Base-by-base conservation (phyloP, 2,113 vertebrate genomes). In the Speoplatyrhinus poulsoni region DNA sequence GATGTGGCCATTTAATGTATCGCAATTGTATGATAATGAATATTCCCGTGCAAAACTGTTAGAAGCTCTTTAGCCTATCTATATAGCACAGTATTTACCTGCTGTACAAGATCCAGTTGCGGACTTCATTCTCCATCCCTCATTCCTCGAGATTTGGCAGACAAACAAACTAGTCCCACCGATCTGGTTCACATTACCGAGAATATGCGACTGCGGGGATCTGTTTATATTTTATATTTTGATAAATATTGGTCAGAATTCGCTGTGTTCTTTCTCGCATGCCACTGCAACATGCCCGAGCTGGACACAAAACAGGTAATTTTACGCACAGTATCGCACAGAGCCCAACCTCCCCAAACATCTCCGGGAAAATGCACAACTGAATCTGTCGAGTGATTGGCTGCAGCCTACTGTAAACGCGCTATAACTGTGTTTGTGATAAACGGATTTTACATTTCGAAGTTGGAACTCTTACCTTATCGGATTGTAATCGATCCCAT, bases 241-340 rank as follows among this genome's bases (percentile, higher is more conserved):
- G 5, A 6, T 41, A 6, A 41, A 41, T 41, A 41, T 7, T 41
- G 4, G 36, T 5, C 36, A 41, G 36, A 6, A 41, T 41, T 41
- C 36, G 36, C 36, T 41, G 78, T 26, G 15, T 60, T 64, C 58
- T 69, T 63, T 16, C 60, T 48, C 72, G 72, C 65, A 75, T 81
- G 77, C 69, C 80, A 73, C 80, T 67, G 72, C 74, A 62, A 79
- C 77, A 76, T 12, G 17, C 61, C 12, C 17, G 7, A 47, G n/a
- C 41, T 3, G n/a, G 10, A 49, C 46, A 57, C 77, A 69, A 58
- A 83, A 69, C 78, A 65, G 77, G 79, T 82, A 54, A 71, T 75
- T 85, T 90, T 87, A 87, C 87, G 85, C 86, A 78, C 86, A 70
- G 73, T 49, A 12, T 85, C 72, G 61, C 70, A 15, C 55, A 61